Evolutionary conservation across 2,113 vertebrate genomes (phyloP).

Genomic region (Kryptolebias marmoratus): DNA sequence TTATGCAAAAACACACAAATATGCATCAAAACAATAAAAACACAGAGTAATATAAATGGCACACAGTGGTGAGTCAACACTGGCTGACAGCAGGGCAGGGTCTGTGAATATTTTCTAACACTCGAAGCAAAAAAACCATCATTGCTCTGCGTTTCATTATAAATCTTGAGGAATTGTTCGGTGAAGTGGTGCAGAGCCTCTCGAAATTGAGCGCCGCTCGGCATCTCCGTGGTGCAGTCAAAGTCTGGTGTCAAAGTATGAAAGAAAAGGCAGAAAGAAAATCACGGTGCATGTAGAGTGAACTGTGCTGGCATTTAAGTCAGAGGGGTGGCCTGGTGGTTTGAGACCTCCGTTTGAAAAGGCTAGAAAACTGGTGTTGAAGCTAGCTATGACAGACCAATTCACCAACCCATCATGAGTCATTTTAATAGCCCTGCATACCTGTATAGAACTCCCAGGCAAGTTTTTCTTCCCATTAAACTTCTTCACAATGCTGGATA

Average conservation of each 20-base stretch:
- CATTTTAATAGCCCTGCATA: conserved; percentile 4
- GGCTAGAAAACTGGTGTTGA: conserved; percentile 16
- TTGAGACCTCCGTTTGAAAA: conserved; percentile 31
- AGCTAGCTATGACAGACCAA: conserved; percentile 2
- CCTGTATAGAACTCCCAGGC: background rate
- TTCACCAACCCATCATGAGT: conserved; percentile 8
- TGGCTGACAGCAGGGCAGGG: conserved; percentile 30
- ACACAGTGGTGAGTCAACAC: conserved; percentile 27
- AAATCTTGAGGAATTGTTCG: conserved; percentile 42
- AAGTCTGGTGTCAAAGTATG: conserved; percentile 18
- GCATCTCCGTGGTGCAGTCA: conserved; percentile 27
- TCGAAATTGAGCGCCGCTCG: conserved; percentile 1
- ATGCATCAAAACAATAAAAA: background rate
- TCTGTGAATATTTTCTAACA: conserved; percentile 28
- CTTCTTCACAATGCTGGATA: background rate
- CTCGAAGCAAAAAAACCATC: conserved; percentile 38
- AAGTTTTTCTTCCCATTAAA: background rate
- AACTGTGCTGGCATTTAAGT: conserved; percentile 12
- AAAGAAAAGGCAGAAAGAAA: conserved; percentile 9
- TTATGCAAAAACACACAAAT: background rate
- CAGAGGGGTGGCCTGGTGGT: conserved; percentile 8
- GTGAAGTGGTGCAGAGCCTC: conserved; percentile 47
- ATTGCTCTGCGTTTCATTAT: conserved; percentile 36
- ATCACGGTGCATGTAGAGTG: background rate
- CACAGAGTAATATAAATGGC: conserved; percentile 39